phyloP scores from a whole-genome alignment of 2,113 vertebrate species.

The Maccullochella peelii region DNA sequence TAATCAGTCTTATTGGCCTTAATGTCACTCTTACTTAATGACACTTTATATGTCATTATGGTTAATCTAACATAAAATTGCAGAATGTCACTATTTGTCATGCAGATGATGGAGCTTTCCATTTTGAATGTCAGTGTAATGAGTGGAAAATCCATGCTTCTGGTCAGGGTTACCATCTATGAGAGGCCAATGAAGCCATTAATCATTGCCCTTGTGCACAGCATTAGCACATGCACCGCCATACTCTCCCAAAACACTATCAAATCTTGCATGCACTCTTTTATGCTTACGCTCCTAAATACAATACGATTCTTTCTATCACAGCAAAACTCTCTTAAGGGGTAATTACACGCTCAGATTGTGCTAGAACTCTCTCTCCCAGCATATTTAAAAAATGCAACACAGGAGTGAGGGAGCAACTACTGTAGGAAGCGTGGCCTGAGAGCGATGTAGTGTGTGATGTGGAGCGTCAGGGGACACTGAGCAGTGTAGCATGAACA shows the following conservation, averaged over 20 bases:
- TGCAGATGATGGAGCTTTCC: slow-evolving; percentile 27
- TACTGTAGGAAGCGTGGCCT: no score
- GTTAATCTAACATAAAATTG: slow-evolving; percentile 39
- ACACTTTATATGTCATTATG: slow-evolving; percentile 26
- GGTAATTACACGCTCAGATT: not conserved
- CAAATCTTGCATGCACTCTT: not conserved
- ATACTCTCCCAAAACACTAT: not conserved
- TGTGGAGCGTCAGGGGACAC: no score
- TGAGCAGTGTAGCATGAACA: no score
- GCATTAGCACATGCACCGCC: not conserved
- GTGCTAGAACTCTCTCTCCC: no score
- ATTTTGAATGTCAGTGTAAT: slow-evolving; percentile 44
- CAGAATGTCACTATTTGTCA: slow-evolving; percentile 20
- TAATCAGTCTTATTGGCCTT: slow-evolving; percentile 26
- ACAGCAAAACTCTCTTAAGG: not conserved
- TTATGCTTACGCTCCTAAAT: not conserved
- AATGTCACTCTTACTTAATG: slow-evolving; percentile 31
- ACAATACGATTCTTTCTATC: not conserved
- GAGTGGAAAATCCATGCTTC: slow-evolving; percentile 40
- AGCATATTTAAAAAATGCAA: not conserved
- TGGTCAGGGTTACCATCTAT: slow-evolving; percentile 1
- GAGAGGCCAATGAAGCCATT: not conserved
- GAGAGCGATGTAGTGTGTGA: no score
- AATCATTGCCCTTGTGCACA: not conserved
- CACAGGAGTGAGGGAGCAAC: no score